Evolutionary conservation across 2,888 invertebrate species (phyloP).

Genomic region (Apamea sordens): DNA sequence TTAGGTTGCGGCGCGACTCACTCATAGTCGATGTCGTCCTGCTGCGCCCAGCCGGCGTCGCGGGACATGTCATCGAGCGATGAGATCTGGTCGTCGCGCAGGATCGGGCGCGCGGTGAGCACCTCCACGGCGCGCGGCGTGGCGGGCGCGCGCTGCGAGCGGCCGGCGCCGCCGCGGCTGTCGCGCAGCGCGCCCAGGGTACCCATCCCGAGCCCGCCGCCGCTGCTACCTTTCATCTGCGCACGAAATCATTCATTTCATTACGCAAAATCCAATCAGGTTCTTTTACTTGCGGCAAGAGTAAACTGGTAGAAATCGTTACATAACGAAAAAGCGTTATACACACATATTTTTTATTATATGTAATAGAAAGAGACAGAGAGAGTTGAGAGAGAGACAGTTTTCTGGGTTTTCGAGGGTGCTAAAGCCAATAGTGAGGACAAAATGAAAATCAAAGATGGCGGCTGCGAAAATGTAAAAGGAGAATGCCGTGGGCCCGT

Average conservation of each 20-base stretch:
- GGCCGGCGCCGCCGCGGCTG: constrained; percentile 68
- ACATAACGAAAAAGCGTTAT: background rate
- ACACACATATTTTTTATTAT: no score
- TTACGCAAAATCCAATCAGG: background rate
- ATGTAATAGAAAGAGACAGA: background rate
- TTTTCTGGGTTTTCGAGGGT: background rate
- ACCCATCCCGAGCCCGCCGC: constrained; percentile 86
- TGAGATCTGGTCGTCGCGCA: constrained; percentile 97
- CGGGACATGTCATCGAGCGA: constrained; percentile 97
- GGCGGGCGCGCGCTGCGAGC: constrained; percentile 77
- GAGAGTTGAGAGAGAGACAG: no score
- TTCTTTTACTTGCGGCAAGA: background rate
- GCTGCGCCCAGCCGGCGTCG: constrained; percentile 97
- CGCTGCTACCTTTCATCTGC: constrained; percentile 88
- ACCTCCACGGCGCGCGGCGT: constrained; percentile 91
- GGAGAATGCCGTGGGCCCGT: no score
- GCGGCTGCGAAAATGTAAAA: background rate
- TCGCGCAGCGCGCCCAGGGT: constrained; percentile 83
- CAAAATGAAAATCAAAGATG: background rate
- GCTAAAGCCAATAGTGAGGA: background rate
- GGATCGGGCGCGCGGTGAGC: constrained; percentile 95
- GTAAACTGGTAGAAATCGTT: background rate
- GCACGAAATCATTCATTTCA: background rate
- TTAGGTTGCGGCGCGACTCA: constrained; percentile 76
- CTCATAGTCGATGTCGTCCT: constrained; percentile 98